A percentile compares a stretch with the other conserved stretches of the same genome.
These are phyloP conservation scores for Masticophis lateralis DNA, from an alignment of 2,797 vertebrate genomes.

Conservation along the genomic window DNA sequence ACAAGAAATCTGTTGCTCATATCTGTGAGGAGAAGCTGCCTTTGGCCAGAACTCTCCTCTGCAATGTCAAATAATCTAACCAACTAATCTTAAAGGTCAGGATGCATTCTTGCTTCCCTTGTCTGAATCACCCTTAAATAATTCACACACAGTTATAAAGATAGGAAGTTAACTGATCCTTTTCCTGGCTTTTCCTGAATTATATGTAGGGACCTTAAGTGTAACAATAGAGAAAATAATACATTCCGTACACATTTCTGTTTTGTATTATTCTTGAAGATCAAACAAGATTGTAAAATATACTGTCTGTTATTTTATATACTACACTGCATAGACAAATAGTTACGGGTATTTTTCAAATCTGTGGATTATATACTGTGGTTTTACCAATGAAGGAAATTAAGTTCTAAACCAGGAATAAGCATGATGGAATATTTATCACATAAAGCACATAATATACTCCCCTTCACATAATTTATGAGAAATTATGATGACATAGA, in stretches of 20 bases:
- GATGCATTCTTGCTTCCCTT: constrained; percentile 25
- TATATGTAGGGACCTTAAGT: constrained; percentile 49
- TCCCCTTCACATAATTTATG: constrained; percentile 15
- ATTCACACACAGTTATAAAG: constrained; percentile 50
- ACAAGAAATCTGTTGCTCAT: not conserved
- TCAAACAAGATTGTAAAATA: constrained; percentile 63
- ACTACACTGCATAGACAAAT: constrained; percentile 62
- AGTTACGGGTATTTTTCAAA: constrained; percentile 71
- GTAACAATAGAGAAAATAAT: constrained; percentile 60
- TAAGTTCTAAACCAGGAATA: constrained; percentile 33
- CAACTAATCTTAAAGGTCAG: constrained; percentile 12
- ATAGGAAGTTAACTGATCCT: constrained; percentile 50
- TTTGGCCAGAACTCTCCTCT: not conserved
- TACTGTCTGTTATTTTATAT: constrained; percentile 63
- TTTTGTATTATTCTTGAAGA: constrained; percentile 64
- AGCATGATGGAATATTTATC: constrained; percentile 8
- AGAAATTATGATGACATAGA: constrained; percentile 29
- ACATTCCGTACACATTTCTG: constrained; percentile 61
- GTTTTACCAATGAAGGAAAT: constrained; percentile 49
- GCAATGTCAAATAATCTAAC: not conserved
- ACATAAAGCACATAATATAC: not conserved
- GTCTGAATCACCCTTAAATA: constrained; percentile 38
- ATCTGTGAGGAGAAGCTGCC: not conserved
- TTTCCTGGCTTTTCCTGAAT: constrained; percentile 52
- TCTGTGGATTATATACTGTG: constrained; percentile 46